A percentile compares a stretch with the other conserved stretches of the same genome.
phyloP scores from a whole-genome alignment of 2,113 vertebrate species.

The Oxyura jamaicensis region DNA sequence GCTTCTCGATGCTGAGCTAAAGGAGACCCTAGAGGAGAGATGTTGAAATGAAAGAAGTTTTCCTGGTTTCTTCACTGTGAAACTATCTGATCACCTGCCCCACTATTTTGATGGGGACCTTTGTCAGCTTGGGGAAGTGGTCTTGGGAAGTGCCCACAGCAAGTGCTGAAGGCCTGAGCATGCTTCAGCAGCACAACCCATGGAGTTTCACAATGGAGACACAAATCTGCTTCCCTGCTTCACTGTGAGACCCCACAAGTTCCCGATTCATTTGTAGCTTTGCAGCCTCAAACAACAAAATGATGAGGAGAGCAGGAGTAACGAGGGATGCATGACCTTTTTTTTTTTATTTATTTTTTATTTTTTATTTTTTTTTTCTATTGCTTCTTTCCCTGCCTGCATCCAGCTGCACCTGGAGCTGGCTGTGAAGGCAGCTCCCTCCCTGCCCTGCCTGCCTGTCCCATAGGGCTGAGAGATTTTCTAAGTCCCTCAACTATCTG shows the following conservation, averaged over 20 bases:
- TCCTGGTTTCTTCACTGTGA: not conserved
- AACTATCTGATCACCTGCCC: not conserved
- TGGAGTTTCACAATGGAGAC: not conserved
- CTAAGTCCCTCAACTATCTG: rapidly evolving
- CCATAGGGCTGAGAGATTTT: not conserved
- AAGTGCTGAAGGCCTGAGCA: not conserved
- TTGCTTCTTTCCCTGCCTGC: not conserved
- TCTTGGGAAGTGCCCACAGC: not conserved
- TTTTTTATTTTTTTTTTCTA: too few species aligned
- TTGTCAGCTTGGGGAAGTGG: not conserved
- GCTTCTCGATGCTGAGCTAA: not conserved
- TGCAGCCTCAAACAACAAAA: not conserved
- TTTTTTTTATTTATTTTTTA: too few species aligned
- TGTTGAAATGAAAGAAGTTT: not conserved
- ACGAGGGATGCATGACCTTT: not conserved
- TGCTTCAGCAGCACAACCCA: not conserved
- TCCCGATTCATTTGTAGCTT: not conserved
- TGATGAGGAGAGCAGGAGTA: not conserved
- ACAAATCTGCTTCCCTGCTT: not conserved
- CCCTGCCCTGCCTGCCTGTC: not conserved
- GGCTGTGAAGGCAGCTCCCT: not conserved
- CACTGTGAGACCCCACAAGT: not conserved
- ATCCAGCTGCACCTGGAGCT: not conserved
- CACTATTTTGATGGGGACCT: not conserved
- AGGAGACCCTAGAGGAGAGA: not conserved